phyloP scores from a whole-genome alignment of 2,113 vertebrate species.

The Hiodon tergisus region DNA sequence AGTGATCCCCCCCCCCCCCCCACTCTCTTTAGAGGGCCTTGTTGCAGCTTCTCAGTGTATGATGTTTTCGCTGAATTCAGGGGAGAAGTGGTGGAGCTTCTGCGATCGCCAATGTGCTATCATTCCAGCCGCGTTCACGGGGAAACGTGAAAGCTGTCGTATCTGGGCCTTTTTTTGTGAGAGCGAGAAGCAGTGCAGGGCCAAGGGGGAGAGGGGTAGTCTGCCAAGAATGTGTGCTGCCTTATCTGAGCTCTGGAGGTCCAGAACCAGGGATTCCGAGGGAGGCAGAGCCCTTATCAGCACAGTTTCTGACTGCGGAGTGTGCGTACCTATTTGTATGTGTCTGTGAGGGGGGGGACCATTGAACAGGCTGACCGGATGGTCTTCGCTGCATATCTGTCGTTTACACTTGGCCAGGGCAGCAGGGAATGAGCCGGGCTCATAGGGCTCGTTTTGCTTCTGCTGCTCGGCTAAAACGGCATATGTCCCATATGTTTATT shows the following conservation, averaged over 20 bases:
- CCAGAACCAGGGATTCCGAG: neutral
- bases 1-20: no score
- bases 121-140: no score
- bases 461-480: no score
- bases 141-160: no score
- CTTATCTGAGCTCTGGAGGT: neutral
- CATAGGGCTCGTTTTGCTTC: no score
- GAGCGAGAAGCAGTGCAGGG: constrained; percentile 4
- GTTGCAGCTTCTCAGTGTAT: no score
- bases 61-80: neutral
- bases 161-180: constrained; percentile 20
- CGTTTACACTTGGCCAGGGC: no score
- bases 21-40: no score
- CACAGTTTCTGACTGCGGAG: neutral
- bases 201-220: neutral
- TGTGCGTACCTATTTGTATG: constrained; percentile 16
- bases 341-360: constrained; percentile 29
- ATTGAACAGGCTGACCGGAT: constrained; percentile 26
- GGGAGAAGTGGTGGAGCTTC: neutral
- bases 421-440: no score
- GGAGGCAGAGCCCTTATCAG: constrained; percentile 21
- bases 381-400: no score
- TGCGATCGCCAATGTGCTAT: neutral
- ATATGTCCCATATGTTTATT: no score
- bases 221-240: constrained; percentile 4